Evolutionary conservation across 2,113 vertebrate genomes (phyloP).

Genomic region (Plecturocebus donacophilus): DNA sequence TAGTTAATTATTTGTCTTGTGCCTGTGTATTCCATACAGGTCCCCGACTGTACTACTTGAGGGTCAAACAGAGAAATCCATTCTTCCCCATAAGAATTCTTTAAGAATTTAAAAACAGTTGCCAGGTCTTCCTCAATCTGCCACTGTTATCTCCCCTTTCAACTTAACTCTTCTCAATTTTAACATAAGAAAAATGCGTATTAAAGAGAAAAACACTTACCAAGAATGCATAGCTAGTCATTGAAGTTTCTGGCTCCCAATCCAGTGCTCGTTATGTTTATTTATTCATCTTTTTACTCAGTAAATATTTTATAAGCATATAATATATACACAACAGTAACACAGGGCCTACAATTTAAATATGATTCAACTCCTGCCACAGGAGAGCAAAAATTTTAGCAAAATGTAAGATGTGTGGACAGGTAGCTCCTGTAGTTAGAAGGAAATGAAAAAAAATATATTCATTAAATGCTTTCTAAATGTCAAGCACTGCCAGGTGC

Average conservation of each 20-base stretch:
- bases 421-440: background rate
- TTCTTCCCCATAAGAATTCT: background rate
- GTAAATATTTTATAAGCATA: background rate
- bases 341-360: background rate
- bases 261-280: background rate
- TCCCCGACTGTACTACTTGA: background rate
- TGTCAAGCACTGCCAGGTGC: background rate
- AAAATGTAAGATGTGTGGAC: background rate
- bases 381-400: background rate
- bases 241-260: background rate
- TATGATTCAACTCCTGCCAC: background rate
- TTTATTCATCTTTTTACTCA: background rate
- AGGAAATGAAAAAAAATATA: background rate
- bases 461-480: slow-evolving; percentile 31
- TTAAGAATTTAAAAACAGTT: background rate
- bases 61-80: background rate
- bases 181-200: background rate
- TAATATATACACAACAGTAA: background rate
- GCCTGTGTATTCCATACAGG: background rate
- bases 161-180: background rate
- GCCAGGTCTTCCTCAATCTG: background rate
- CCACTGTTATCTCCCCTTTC: background rate
- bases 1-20: background rate
- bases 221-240: background rate
- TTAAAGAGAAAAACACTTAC: background rate